A percentile compares a stretch with the other conserved stretches of the same genome.
These are phyloP conservation scores for Smittia aterrima DNA, from an alignment of 2,888 invertebrate genomes.

Conservation along the genomic window DNA sequence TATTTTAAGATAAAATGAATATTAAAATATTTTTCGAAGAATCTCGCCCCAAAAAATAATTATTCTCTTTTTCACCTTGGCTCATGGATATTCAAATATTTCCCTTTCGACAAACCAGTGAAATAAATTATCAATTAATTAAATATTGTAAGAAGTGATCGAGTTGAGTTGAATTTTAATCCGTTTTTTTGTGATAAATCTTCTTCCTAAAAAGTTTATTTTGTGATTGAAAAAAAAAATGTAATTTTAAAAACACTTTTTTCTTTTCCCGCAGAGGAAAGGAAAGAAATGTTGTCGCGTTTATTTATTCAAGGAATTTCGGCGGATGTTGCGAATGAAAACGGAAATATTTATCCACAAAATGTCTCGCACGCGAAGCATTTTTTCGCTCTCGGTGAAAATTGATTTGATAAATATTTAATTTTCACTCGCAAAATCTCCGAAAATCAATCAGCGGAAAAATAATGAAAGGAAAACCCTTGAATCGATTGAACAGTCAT, in stretches of 20 bases:
- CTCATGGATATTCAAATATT: too few species aligned
- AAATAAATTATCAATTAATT: too few species aligned
- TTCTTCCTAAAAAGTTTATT: too few species aligned
- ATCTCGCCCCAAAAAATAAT: too few species aligned
- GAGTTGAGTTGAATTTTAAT: too few species aligned
- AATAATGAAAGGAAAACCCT: neutral
- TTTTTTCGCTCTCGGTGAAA: constrained; percentile 11
- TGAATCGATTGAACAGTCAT: neutral
- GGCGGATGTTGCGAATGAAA: neutral
- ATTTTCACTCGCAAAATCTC: constrained; percentile 35
- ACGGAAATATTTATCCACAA: constrained; percentile 20
- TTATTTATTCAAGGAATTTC: neutral
- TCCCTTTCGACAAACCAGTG: too few species aligned
- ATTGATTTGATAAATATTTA: constrained; percentile 40
- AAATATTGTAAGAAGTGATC: too few species aligned
- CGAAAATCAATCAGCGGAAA: constrained; percentile 28
- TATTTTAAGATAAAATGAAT: too few species aligned
- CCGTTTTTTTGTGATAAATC: too few species aligned
- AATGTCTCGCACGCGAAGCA: neutral
- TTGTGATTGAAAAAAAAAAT: neutral
- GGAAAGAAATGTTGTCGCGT: neutral
- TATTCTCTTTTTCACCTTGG: too few species aligned
- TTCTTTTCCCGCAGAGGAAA: neutral
- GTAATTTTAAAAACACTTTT: neutral
- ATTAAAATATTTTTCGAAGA: too few species aligned